Evolutionary conservation across 2,113 vertebrate genomes (phyloP), one percentile per base, ranked within the genome.

Genomic region (Zeus faber): DNA sequence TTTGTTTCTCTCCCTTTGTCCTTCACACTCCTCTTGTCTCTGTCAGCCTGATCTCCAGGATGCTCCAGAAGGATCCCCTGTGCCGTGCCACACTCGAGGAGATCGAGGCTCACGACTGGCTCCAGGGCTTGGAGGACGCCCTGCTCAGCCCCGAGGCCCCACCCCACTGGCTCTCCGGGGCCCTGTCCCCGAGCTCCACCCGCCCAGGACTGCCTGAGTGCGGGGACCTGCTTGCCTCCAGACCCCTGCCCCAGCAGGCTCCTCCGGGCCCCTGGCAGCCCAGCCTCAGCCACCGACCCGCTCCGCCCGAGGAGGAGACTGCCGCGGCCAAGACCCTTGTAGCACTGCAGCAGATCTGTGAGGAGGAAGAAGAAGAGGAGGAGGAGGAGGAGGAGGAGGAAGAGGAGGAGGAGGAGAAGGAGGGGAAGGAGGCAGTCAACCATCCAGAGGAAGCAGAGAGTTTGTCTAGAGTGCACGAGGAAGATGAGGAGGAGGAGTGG

Each of bases 51-150:
- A 93, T 95, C 79, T 87, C 91, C 50, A 90, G 81, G 72, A 95
- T 95, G 93, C 87, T 95, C 24, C 92, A 93, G 87, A 89, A 91
- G 35, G 89, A 94, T 57, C 93, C 93, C 0, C 83, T 70, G 52
- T 49, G 54, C 21, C 87, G 93, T 1, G 92, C 92, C 0, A 89
- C 91, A 1, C 83, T 95, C 29, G 80, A 86, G 33, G 81, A 93
- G 70, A 94, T 95, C 0, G 89, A 93, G 72, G 61, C 74, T 40
- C 93, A 95, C 9, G 0, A 60, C 0, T 95, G 93, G 93, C 89
- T 95, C 51, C 88, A 87, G 73, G 93, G 92, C 0, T 81, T 92
- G 57, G 89, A 94, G 29, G 64, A 87, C 6, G 78, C 86, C 22
- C 87, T 91, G 13, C 89, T 94, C 22, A 86, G 70, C 14, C 67